Evolutionary conservation across 2,797 vertebrate genomes (phyloP).

Genomic region (Gambelia wislizenii): DNA sequence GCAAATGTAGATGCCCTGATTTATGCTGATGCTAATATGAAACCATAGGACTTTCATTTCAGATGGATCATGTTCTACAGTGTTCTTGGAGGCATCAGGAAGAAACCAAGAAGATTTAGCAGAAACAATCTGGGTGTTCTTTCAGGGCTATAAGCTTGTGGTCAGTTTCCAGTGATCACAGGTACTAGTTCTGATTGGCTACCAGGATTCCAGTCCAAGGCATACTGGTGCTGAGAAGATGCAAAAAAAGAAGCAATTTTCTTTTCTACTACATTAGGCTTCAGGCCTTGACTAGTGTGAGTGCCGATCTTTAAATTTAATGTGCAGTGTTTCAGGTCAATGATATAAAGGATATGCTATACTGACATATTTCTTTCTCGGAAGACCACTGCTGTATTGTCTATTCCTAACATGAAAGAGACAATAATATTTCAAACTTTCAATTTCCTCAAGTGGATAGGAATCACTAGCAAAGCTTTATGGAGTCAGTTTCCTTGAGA

Average conservation of each 20-base stretch:
- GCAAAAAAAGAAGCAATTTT: not conserved
- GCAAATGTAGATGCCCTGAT: not conserved
- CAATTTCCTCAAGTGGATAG: not conserved
- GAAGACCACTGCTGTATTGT: not conserved
- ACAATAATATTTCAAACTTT: not conserved
- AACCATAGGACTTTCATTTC: too few species aligned
- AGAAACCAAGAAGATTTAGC: not conserved
- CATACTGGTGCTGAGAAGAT: not conserved
- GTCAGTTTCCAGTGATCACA: not conserved
- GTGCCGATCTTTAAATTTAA: constrained; percentile 7
- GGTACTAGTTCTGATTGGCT: not conserved
- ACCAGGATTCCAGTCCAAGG: not conserved
- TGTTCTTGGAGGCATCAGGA: too few species aligned
- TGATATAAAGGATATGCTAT: constrained; percentile 6
- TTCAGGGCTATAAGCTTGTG: not conserved
- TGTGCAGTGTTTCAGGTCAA: not conserved
- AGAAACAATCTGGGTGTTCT: not conserved
- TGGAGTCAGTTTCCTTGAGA: not conserved
- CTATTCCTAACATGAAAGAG: not conserved
- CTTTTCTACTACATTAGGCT: not conserved
- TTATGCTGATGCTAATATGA: not conserved
- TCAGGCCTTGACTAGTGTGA: not conserved
- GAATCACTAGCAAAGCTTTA: not conserved
- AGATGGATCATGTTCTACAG: too few species aligned
- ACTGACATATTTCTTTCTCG: not conserved